These are phyloP conservation scores for Harlomillsia oculata DNA, from an alignment of 1,140 invertebrate species.

Conservation along the genomic window DNA sequence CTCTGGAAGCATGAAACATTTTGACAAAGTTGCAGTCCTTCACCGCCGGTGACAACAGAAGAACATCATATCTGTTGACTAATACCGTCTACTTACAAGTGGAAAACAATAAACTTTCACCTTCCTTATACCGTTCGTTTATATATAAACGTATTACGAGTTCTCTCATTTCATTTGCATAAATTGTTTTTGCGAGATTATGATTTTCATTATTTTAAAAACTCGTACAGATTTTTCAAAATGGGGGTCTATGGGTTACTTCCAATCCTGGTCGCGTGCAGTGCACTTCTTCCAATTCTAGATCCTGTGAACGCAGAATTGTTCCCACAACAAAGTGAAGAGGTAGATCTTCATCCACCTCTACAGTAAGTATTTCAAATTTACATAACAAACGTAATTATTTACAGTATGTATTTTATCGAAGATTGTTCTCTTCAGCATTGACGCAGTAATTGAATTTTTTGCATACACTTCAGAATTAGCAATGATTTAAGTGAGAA, in stretches of 20 bases:
- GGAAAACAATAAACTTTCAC: no score
- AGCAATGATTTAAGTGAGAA: constrained; percentile 37
- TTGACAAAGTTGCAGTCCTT: no score
- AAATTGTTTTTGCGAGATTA: no score
- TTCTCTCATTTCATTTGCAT: no score
- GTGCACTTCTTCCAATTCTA: constrained; percentile 19
- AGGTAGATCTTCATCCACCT: not conserved
- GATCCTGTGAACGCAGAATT: constrained; percentile 19
- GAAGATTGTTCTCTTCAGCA: not conserved
- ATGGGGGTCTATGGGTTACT: constrained; percentile 8
- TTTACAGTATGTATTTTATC: not conserved
- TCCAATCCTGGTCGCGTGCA: constrained; percentile 15
- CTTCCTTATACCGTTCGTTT: no score
- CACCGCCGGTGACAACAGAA: no score
- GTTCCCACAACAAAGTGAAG: not conserved
- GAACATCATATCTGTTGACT: no score
- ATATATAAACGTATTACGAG: no score
- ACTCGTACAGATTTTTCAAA: no score
- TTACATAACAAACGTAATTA: not conserved
- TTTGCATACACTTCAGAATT: constrained; percentile 33
- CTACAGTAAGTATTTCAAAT: not conserved
- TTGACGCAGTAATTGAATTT: not conserved
- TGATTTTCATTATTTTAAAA: no score
- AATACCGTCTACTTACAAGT: no score
- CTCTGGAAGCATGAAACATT: no score